Evolutionary conservation across 2,888 invertebrate species (phyloP).

Genomic region (Conomelus anceps): DNA sequence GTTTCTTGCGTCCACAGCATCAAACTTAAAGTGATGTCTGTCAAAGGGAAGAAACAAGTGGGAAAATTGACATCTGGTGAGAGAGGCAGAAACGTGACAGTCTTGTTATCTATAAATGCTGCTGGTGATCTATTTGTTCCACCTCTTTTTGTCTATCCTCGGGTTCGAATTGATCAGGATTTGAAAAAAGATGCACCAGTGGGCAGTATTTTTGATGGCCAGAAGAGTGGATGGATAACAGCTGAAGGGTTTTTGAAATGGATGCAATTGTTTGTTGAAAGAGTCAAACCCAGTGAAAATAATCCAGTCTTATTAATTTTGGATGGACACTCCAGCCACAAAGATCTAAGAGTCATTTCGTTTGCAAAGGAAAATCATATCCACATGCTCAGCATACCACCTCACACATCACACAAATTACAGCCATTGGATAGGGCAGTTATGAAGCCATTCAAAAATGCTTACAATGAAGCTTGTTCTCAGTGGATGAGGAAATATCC

Average conservation of each 20-base stretch:
- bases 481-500: not conserved
- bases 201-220: not conserved
- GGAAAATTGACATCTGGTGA: not conserved
- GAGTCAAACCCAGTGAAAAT: not conserved
- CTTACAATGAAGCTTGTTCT: not conserved
- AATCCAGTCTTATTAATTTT: not conserved
- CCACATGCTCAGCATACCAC: no score
- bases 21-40: constrained; percentile 27
- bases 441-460: not conserved
- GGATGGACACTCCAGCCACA: not conserved
- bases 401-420: no score
- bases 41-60: no score
- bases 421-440: not conserved
- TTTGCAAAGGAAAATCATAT: no score
- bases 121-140: not conserved
- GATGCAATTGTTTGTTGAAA: not conserved
- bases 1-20: constrained; percentile 27
- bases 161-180: no score
- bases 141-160: no score
- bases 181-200: no score
- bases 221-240: not conserved
- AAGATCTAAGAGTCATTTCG: not conserved
- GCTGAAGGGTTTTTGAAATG: not conserved
- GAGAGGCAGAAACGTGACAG: not conserved
- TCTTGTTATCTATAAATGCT: not conserved